These are phyloP conservation scores for Rhincodon typus DNA, from an alignment of 2,797 vertebrate species.

Conservation along the genomic window DNA sequence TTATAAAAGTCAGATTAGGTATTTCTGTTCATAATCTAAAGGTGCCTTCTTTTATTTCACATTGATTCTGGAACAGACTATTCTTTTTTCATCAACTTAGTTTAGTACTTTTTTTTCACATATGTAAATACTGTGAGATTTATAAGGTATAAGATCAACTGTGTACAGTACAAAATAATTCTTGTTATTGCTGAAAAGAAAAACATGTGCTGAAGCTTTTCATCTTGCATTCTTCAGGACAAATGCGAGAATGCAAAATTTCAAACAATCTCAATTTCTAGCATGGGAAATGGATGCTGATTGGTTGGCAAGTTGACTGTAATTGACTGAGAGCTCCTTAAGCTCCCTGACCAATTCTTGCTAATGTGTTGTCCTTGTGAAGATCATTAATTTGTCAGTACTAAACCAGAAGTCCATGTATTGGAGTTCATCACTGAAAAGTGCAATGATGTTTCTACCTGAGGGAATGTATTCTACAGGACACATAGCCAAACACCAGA, in stretches of 20 bases:
- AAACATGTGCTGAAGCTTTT: neutral
- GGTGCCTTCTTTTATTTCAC: slow-evolving; percentile 66
- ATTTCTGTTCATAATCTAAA: slow-evolving; percentile 71
- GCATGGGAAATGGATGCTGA: neutral
- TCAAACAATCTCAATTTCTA: neutral
- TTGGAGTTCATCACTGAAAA: neutral
- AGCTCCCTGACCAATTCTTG: neutral
- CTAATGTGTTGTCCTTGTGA: neutral
- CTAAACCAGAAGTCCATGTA: neutral
- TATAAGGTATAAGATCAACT: slow-evolving; percentile 2
- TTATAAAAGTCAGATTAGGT: slow-evolving; percentile 56
- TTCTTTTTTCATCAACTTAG: neutral
- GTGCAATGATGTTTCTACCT: neutral
- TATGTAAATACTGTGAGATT: slow-evolving; percentile 1
- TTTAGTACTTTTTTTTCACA: neutral
- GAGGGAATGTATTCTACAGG: neutral
- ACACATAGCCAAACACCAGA: neutral
- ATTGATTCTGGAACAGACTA: slow-evolving; percentile 62
- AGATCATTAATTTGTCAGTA: neutral
- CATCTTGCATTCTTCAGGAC: neutral
- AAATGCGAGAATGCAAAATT: neutral
- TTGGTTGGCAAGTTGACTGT: too few relatives aligned
- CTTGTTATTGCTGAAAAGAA: neutral
- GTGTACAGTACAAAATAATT: neutral
- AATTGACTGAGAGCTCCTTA: neutral